phyloP scores from a whole-genome alignment of 1,140 invertebrate genomes.

The Apis cerana region DNA sequence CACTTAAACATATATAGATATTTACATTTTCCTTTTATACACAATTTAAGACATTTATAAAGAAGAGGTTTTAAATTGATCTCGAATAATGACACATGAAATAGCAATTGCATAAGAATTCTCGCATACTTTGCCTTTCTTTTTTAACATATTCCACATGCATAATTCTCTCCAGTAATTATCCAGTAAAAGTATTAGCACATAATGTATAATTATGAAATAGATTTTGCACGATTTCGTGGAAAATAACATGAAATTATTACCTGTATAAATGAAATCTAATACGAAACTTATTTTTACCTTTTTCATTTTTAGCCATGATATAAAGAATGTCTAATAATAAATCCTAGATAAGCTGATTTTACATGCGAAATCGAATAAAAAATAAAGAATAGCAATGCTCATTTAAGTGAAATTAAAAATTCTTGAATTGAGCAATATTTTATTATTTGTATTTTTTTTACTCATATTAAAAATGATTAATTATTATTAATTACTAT shows the following conservation, averaged over 20 bases:
- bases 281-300: neutral
- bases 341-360: neutral
- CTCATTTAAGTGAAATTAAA: neutral
- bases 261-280: neutral
- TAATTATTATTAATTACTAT: neutral
- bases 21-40: conserved; percentile 17
- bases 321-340: neutral
- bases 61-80: neutral
- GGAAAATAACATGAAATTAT: conserved; percentile 2
- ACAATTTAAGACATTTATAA: neutral
- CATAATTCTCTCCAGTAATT: conserved; percentile 10
- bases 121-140: neutral
- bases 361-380: neutral
- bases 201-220: conserved; percentile 28
- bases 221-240: conserved; percentile 10
- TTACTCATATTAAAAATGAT: too few relatives aligned
- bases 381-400: neutral
- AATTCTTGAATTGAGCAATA: neutral
- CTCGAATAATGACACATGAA: neutral
- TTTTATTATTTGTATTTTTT: too few relatives aligned
- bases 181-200: conserved; percentile 15
- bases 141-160: neutral
- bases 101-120: conserved; percentile 9
- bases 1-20: conserved; percentile 9
- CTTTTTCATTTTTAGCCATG: neutral